Conservation (phyloP, 1,140 invertebrate genomes). For the Hetaerina americana region DNA sequence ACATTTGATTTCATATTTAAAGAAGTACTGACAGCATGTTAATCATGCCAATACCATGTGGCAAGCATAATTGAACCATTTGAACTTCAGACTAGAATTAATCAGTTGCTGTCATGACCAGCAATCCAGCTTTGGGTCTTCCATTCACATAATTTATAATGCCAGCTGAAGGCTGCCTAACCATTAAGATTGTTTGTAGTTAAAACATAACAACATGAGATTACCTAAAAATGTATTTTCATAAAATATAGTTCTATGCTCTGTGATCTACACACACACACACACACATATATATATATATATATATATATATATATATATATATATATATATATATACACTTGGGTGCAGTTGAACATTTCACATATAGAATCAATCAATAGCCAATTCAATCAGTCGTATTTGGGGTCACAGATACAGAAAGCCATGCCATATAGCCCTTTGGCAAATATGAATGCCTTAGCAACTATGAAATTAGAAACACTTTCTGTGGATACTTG, state of each 20-base stretch:
- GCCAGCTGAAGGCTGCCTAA: background rate
- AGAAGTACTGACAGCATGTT: background rate
- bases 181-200: background rate
- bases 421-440: background rate
- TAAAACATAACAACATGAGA: background rate
- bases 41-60: background rate
- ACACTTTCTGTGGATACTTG: background rate
- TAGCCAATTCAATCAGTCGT: background rate
- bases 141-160: background rate
- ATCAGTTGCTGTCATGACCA: background rate
- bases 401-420: background rate
- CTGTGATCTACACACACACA: background rate
- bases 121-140: background rate
- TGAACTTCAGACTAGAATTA: background rate
- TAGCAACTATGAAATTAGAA: background rate
- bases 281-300: too few relatives aligned
- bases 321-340: too few relatives aligned
- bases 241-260: constrained; percentile 1
- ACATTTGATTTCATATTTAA: background rate
- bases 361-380: background rate
- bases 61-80: background rate
- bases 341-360: background rate
- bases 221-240: background rate
- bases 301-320: too few relatives aligned
- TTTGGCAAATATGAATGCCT: background rate